Evolutionary conservation across 2,797 vertebrate genomes (phyloP).

Genomic region (Takifugu rubripes): DNA sequence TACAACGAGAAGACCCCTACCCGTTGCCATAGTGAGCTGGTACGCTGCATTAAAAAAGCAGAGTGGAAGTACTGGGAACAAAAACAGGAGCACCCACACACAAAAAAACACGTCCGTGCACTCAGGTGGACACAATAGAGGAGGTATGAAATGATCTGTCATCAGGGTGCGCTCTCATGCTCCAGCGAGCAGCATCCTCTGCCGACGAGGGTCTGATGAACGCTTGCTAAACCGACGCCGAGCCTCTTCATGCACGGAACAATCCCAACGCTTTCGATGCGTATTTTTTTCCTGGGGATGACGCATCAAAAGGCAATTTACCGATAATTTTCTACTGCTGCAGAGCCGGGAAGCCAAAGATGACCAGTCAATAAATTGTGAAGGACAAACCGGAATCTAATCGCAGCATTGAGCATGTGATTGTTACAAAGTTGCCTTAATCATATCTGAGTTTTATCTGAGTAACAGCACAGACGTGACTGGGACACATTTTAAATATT

Average conservation of each 20-base stretch:
- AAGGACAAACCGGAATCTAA: slow-evolving; percentile 3
- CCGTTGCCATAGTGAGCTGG: slow-evolving; percentile 88
- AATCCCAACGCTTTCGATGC: slow-evolving; percentile 37
- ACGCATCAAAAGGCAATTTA: slow-evolving; percentile 74
- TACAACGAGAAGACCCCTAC: slow-evolving; percentile 49
- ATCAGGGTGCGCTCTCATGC: slow-evolving; percentile 74
- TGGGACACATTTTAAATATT: no score
- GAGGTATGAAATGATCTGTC: slow-evolving; percentile 76
- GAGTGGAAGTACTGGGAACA: slow-evolving; percentile 63
- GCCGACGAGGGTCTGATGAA: slow-evolving; percentile 20
- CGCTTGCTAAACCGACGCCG: slow-evolving; percentile 45
- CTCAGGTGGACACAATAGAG: slow-evolving; percentile 63
- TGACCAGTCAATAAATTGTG: slow-evolving; percentile 45
- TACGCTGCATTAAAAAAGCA: slow-evolving; percentile 71
- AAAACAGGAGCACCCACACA: slow-evolving; percentile 37
- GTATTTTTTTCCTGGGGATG: slow-evolving; percentile 33
- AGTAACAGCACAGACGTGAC: neutral
- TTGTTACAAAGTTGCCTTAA: no score
- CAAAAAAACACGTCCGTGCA: slow-evolving; percentile 21
- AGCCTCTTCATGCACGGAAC: slow-evolving; percentile 46
- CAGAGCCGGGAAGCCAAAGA: slow-evolving; percentile 8
- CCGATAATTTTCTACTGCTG: slow-evolving; percentile 50
- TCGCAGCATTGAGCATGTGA: no score
- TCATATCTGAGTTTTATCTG: no score
- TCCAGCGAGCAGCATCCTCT: slow-evolving; percentile 14